Conservation (phyloP, 2,113 vertebrate genomes). For the Microtus ochrogaster region DNA sequence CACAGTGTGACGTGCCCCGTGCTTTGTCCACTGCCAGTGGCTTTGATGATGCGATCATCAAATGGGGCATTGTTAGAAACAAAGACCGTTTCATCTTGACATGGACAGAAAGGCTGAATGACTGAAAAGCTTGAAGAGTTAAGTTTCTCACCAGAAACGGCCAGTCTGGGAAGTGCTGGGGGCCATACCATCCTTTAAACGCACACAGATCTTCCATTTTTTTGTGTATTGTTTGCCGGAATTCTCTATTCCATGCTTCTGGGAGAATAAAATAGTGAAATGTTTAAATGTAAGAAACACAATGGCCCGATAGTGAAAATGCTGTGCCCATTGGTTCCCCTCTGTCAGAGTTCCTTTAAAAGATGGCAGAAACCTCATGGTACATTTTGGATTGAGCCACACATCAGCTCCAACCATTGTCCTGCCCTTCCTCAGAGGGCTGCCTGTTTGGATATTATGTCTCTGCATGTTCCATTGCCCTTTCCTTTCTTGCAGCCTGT, state of each 20-base stretch:
- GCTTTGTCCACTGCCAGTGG: slow-evolving; percentile 63
- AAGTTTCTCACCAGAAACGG: slow-evolving; percentile 77
- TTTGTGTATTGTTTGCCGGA: slow-evolving; percentile 49
- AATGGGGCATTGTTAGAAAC: slow-evolving; percentile 67
- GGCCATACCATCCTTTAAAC: slow-evolving; percentile 54
- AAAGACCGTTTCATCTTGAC: slow-evolving; percentile 74
- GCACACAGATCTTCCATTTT: slow-evolving; percentile 36
- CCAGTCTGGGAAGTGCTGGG: slow-evolving; percentile 8
- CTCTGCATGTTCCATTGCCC: background rate
- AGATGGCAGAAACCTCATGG: slow-evolving; percentile 4
- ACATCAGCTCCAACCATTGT: background rate
- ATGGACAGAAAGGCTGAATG: slow-evolving; percentile 57
- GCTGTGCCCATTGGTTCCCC: background rate
- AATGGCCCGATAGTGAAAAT: background rate
- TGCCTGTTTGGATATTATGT: background rate
- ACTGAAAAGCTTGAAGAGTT: slow-evolving; percentile 68
- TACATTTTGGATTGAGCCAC: background rate
- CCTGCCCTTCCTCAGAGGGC: background rate
- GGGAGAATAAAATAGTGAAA: background rate
- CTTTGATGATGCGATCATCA: slow-evolving; percentile 64
- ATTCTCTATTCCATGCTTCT: slow-evolving; percentile 52
- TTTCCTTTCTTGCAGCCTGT: background rate
- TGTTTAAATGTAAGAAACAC: slow-evolving; percentile 27
- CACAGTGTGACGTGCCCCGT: slow-evolving; percentile 61
- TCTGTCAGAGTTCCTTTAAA: background rate